These are phyloP conservation scores for Hecatera dysodea DNA, from an alignment of 2,888 invertebrate species.

Conservation along the genomic window DNA sequence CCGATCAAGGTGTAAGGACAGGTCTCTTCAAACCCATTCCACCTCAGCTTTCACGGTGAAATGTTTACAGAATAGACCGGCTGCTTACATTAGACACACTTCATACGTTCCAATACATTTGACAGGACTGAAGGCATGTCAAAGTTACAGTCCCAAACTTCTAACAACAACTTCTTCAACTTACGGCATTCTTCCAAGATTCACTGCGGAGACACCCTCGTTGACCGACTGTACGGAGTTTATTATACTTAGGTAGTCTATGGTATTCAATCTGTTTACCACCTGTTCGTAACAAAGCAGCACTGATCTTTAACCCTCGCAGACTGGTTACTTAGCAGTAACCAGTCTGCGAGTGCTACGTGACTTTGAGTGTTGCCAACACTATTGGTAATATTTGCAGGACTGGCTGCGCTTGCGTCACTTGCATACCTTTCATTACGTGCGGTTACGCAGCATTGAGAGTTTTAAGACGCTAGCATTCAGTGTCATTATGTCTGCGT, in stretches of 20 bases:
- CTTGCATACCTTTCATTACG: conserved; percentile 37
- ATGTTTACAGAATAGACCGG: too few species aligned
- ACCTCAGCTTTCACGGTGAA: too few species aligned
- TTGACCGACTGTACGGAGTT: neutral
- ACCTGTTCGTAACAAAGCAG: conserved; percentile 16
- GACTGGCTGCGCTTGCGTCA: conserved; percentile 40
- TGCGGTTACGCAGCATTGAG: conserved; percentile 31
- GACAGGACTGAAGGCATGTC: neutral
- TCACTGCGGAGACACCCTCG: neutral
- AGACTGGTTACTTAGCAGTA: conserved; percentile 31
- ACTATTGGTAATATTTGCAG: conserved; percentile 44
- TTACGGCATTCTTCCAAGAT: too few species aligned
- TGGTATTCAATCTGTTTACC: neutral
- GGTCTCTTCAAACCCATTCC: too few species aligned
- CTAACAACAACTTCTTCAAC: too few species aligned
- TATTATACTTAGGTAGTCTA: neutral
- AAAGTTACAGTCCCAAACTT: neutral
- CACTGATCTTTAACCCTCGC: conserved; percentile 24
- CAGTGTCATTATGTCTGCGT: conserved; percentile 20
- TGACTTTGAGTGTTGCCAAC: conserved; percentile 27
- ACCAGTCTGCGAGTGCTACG: conserved; percentile 37
- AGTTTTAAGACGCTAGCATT: conserved; percentile 15
- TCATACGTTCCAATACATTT: neutral
- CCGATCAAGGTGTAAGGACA: too few species aligned
- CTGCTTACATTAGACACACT: neutral